Evolutionary conservation across 2,113 vertebrate genomes (phyloP).

Genomic region (Gracilinanus agilis): DNA sequence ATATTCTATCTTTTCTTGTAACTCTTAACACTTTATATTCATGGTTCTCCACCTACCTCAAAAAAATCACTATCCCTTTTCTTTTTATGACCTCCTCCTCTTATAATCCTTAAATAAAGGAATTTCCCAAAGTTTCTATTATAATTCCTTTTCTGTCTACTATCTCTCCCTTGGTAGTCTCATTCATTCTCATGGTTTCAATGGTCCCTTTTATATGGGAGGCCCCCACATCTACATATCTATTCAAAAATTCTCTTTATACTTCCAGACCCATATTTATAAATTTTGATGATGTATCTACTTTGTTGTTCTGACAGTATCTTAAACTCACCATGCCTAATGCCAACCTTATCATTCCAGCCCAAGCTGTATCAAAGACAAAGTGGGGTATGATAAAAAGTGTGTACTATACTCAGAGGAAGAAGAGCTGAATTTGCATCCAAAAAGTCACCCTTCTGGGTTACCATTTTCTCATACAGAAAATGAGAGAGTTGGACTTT

Average conservation of each 20-base stretch:
- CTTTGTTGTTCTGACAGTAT: background rate
- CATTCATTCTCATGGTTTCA: background rate
- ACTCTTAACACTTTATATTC: background rate
- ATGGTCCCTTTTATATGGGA: background rate
- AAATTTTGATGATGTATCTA: background rate
- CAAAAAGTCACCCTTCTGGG: background rate
- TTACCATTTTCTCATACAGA: background rate
- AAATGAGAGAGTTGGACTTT: background rate
- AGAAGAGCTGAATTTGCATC: background rate
- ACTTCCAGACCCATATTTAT: background rate
- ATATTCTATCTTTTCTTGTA: background rate
- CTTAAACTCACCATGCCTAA: background rate
- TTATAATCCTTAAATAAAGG: background rate
- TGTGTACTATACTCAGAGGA: background rate
- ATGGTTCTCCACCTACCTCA: background rate
- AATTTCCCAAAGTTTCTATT: background rate
- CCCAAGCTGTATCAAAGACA: background rate
- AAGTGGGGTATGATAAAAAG: background rate
- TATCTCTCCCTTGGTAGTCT: background rate
- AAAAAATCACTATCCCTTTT: background rate
- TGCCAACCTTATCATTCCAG: background rate
- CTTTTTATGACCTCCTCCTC: background rate
- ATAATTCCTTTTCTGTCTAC: background rate
- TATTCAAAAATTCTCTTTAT: too few species aligned
- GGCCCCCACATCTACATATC: background rate